Conservation (phyloP, 2,888 invertebrate species). For the Folsomia manolachei region DNA sequence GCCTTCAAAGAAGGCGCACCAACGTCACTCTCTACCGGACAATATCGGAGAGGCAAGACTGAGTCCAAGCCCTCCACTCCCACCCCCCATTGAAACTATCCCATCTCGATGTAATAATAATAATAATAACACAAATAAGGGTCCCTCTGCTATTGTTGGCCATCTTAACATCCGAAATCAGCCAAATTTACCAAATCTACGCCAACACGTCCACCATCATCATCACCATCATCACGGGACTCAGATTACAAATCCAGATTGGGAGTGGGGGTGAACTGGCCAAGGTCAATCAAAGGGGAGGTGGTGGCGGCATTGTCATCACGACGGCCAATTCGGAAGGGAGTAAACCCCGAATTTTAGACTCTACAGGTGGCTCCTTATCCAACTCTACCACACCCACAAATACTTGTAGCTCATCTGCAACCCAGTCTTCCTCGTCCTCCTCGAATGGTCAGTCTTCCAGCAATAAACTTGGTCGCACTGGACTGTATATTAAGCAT, state of each 20-base stretch:
- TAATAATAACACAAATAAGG: no score
- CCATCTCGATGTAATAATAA: slow-evolving; percentile 71
- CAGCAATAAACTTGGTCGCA: no score
- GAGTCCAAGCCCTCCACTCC: slow-evolving; percentile 63
- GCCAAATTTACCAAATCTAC: background rate
- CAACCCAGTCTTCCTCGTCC: slow-evolving; percentile 28
- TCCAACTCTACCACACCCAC: slow-evolving; percentile 29
- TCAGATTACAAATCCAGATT: slow-evolving; percentile 33
- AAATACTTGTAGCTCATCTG: slow-evolving; percentile 41
- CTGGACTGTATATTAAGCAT: slow-evolving; percentile 38
- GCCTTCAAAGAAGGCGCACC: background rate
- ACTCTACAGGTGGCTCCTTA: slow-evolving; percentile 34
- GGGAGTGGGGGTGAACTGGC: slow-evolving; percentile 21
- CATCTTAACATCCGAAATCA: no score
- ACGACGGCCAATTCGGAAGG: slow-evolving; percentile 14
- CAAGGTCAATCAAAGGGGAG: slow-evolving; percentile 16
- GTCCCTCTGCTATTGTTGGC: no score
- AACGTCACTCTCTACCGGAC: background rate
- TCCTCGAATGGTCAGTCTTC: no score
- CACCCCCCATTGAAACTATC: slow-evolving; percentile 87
- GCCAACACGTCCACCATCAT: background rate
- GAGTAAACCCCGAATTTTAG: slow-evolving; percentile 21
- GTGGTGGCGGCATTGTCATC: slow-evolving; percentile 11
- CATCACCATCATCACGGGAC: slow-evolving; percentile 11
- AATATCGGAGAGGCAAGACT: slow-evolving; percentile 59